These are phyloP conservation scores for Meloe dianella DNA, from an alignment of 2,888 invertebrate species.

Conservation along the genomic window DNA sequence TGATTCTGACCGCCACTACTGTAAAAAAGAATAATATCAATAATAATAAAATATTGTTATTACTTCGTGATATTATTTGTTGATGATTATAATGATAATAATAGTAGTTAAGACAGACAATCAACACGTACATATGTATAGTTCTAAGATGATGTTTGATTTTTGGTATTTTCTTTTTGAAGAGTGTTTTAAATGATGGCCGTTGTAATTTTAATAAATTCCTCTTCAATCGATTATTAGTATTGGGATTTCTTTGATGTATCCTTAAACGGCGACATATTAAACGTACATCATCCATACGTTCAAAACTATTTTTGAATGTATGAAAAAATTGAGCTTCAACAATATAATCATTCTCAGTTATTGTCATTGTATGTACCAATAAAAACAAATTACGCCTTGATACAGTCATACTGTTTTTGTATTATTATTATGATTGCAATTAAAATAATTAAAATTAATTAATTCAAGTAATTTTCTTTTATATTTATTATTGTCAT, in stretches of 20 bases:
- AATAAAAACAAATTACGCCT: constrained; percentile 50
- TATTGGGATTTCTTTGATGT: constrained; percentile 40
- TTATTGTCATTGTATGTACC: constrained; percentile 60
- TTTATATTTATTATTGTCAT: constrained; percentile 54
- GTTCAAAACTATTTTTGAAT: constrained; percentile 41
- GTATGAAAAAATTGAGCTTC: constrained; percentile 59
- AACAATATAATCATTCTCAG: constrained; percentile 57
- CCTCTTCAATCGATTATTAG: constrained; percentile 46
- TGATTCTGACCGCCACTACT: neutral
- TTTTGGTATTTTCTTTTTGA: constrained; percentile 52
- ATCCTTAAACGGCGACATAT: constrained; percentile 50
- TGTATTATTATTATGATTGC: neutral
- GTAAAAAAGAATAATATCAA: neutral
- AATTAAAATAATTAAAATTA: neutral
- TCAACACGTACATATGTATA: constrained; percentile 54
- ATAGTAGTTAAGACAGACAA: too few species aligned
- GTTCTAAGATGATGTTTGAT: constrained; percentile 56
- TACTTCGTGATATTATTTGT: too few species aligned
- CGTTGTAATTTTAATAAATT: constrained; percentile 43
- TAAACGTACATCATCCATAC: constrained; percentile 45
- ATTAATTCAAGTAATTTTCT: constrained; percentile 8
- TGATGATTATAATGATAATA: too few species aligned
- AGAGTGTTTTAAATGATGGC: constrained; percentile 48
- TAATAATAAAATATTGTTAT: too few species aligned
- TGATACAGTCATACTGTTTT: constrained; percentile 22